A percentile compares a stretch with the other conserved stretches of the same genome.
Evolutionary conservation across 2,797 vertebrate species (phyloP).

Genomic region (Buphagus erythrorhynchus): DNA sequence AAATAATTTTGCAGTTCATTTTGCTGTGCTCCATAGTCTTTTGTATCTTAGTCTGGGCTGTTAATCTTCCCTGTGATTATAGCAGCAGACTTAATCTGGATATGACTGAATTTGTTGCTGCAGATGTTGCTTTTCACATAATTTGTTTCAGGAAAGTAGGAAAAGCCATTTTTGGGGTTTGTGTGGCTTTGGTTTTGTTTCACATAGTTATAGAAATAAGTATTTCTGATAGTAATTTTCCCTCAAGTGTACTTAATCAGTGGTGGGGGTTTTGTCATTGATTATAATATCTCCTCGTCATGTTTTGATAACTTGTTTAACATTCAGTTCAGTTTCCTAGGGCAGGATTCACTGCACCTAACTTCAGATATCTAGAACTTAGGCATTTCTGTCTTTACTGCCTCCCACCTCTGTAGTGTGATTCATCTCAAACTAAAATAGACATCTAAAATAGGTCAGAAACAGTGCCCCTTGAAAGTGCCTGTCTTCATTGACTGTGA

Average conservation of each 20-base stretch:
- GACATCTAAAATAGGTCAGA: slow-evolving; percentile 53
- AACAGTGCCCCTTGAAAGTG: slow-evolving; percentile 13
- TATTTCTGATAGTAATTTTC: not conserved
- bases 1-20: not conserved
- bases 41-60: not conserved
- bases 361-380: not conserved
- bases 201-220: not conserved
- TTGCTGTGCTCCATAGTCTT: not conserved
- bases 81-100: not conserved
- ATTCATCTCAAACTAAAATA: slow-evolving; percentile 60
- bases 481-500: not conserved
- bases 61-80: slow-evolving; percentile 3
- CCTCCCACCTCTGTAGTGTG: slow-evolving; percentile 44
- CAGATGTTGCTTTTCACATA: not conserved
- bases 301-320: slow-evolving; percentile 14
- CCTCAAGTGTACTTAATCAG: not conserved
- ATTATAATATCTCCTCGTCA: not conserved
- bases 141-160: not conserved
- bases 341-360: slow-evolving; percentile 16
- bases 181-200: not conserved
- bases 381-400: slow-evolving; percentile 50
- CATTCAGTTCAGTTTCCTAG: not conserved
- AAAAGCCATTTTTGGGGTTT: not conserved
- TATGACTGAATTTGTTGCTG: not conserved
- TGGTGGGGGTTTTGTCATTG: not conserved